Conservation (phyloP, 2,113 vertebrate genomes). For the Python bivittatus region DNA sequence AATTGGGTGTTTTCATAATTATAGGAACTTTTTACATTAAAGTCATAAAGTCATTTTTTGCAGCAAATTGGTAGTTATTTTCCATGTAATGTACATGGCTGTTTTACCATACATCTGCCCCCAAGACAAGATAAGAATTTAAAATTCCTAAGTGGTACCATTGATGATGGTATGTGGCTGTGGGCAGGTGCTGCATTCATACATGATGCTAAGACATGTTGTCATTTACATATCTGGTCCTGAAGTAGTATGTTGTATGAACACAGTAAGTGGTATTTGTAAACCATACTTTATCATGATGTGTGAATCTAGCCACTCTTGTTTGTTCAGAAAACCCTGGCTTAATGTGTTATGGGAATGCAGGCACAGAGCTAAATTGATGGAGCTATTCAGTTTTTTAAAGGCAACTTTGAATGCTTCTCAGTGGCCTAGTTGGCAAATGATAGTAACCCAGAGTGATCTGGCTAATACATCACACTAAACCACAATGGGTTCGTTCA, state of each 20-base stretch:
- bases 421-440: neutral
- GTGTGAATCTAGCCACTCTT: neutral
- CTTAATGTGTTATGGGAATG: neutral
- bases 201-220: neutral
- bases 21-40: neutral
- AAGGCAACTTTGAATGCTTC: neutral
- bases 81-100: neutral
- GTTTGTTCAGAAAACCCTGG: neutral
- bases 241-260: neutral
- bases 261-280: neutral
- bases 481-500: neutral
- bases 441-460: neutral
- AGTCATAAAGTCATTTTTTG: neutral
- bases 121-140: neutral
- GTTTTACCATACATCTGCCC: neutral
- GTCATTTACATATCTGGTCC: neutral
- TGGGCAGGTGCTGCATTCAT: neutral
- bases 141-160: neutral
- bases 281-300: neutral
- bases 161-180: neutral
- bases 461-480: neutral
- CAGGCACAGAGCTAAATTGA: neutral
- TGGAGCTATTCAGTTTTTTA: neutral
- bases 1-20: neutral
- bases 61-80: neutral